Evolutionary conservation across 23 tunicate genomes (phyloP).

Genomic region (Diplosoma virens): DNA sequence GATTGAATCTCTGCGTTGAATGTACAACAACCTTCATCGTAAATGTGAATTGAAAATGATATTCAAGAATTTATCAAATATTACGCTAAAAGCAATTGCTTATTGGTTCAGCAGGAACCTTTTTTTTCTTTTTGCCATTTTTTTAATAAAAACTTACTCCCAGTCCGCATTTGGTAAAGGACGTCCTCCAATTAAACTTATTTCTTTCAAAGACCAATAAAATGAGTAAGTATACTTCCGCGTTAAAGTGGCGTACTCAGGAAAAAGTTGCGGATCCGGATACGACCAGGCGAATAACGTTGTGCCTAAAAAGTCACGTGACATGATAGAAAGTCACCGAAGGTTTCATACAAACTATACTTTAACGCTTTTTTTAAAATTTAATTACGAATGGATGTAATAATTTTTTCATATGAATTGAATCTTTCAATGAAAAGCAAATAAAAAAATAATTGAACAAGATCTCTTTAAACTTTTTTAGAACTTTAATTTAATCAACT

Average conservation of each 20-base stretch:
- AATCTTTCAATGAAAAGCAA: not conserved
- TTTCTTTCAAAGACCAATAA: conserved; percentile 69
- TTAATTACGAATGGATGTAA: not conserved
- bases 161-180: conserved; percentile 69
- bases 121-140: not conserved
- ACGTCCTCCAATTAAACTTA: conserved; percentile 45
- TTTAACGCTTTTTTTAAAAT: too few relatives aligned
- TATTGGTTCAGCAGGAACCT: too few relatives aligned
- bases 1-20: too few relatives aligned
- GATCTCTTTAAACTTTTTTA: too few relatives aligned
- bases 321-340: not conserved
- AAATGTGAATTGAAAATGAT: too few relatives aligned
- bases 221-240: conserved; percentile 74
- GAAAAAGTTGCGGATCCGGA: conserved; percentile 62
- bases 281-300: conserved; percentile 63
- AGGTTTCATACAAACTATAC: not conserved
- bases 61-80: too few relatives aligned
- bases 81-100: too few relatives aligned
- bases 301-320: conserved; percentile 35
- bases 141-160: conserved; percentile 60
- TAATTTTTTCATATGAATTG: not conserved
- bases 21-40: too few relatives aligned
- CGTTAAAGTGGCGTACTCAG: conserved; percentile 56
- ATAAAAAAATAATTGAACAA: too few relatives aligned
- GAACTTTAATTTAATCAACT: too few relatives aligned